phyloP scores from a whole-genome alignment of 2,888 invertebrate genomes.

The Boloria selene region DNA sequence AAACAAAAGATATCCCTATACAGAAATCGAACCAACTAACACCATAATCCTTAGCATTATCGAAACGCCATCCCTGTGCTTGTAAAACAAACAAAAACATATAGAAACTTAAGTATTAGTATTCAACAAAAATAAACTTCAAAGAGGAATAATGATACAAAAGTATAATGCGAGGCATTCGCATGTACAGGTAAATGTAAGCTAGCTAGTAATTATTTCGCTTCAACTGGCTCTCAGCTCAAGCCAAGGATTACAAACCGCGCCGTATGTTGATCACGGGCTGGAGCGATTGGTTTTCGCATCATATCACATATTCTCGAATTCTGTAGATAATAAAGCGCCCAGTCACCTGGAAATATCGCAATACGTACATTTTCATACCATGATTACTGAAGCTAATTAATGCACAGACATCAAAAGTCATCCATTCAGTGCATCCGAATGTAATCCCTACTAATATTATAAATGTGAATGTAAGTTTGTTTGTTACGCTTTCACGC shows the following conservation, averaged over 20 bases:
- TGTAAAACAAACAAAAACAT: neutral
- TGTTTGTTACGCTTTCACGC: no score
- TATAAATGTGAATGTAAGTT: no score
- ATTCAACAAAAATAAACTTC: neutral
- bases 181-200: neutral
- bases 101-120: neutral
- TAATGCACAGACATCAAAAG: constrained; percentile 54
- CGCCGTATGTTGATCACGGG: constrained; percentile 54
- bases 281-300: constrained; percentile 54
- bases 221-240: constrained; percentile 53
- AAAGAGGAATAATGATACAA: neutral
- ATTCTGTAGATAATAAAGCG: constrained; percentile 45
- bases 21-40: no score
- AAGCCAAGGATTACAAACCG: constrained; percentile 54
- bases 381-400: constrained; percentile 73
- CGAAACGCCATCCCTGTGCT: neutral
- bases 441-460: no score
- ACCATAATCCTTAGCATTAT: no score
- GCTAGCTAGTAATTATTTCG: constrained; percentile 53
- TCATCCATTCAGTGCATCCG: constrained; percentile 7
- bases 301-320: constrained; percentile 45
- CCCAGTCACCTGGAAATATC: constrained; percentile 61
- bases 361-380: constrained; percentile 68
- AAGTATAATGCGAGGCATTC: neutral
- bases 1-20: no score